These are phyloP conservation scores for Cassiopea andromeda DNA, from an alignment of 30 jellyfish, hydroid and myxozoan genomes.

Conservation along the genomic window DNA sequence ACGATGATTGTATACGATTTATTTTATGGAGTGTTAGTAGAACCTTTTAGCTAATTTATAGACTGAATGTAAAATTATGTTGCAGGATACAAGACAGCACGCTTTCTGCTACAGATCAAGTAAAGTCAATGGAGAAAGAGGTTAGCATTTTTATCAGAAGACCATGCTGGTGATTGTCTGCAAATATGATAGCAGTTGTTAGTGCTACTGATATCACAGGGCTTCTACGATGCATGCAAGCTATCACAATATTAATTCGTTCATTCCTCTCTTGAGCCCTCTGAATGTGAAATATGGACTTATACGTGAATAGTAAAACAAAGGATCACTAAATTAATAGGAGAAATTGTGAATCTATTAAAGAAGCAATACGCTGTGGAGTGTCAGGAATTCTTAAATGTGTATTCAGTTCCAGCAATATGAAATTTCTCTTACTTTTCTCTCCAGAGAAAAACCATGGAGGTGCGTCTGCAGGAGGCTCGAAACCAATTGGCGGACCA, in stretches of 20 bases:
- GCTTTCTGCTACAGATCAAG: slow-evolving; percentile 86
- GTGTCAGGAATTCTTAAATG: not conserved
- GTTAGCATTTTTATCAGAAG: not conserved
- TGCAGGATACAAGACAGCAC: slow-evolving; percentile 87
- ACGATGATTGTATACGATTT: too few relatives aligned
- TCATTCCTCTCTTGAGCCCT: too few relatives aligned
- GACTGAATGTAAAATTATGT: not conserved
- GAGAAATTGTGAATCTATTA: too few relatives aligned
- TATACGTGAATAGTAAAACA: too few relatives aligned
- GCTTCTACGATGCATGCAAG: not conserved
- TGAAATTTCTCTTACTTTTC: not conserved
- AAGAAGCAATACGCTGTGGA: too few relatives aligned
- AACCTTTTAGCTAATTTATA: too few relatives aligned
- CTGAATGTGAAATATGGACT: too few relatives aligned
- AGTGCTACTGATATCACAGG: too few relatives aligned
- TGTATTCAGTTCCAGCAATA: not conserved
- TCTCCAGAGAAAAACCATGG: slow-evolving; percentile 76
- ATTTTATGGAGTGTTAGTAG: too few relatives aligned
- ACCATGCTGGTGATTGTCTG: not conserved
- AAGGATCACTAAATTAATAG: too few relatives aligned
- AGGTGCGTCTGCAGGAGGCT: slow-evolving; percentile 86
- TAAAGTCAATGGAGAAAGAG: slow-evolving; percentile 90
- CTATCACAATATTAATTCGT: too few relatives aligned
- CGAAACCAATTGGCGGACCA: slow-evolving; percentile 83
- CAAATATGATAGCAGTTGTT: too few relatives aligned